These are phyloP conservation scores for Bolinopsis microptera DNA, from an alignment of 37 sponge, comb jelly and placozoan genomes.

Conservation along the genomic window DNA sequence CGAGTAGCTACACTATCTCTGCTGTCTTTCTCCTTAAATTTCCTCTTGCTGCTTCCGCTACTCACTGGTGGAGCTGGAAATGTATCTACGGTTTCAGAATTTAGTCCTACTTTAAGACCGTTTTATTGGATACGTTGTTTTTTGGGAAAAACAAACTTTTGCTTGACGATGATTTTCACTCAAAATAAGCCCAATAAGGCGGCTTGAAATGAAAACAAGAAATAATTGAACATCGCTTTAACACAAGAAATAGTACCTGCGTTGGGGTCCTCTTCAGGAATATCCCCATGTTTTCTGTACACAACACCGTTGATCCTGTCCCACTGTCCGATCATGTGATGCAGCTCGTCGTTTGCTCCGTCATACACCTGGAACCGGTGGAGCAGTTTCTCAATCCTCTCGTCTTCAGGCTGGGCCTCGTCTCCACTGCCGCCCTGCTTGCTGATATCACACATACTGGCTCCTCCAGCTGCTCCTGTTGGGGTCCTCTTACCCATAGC, in stretches of 20 bases:
- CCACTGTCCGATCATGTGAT: constrained; percentile 77
- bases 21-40: constrained; percentile 64
- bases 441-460: constrained; percentile 59
- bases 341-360: constrained; percentile 36
- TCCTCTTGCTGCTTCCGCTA: constrained; percentile 61
- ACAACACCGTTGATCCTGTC: constrained; percentile 72
- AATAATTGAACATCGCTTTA: background rate
- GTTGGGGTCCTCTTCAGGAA: constrained; percentile 39
- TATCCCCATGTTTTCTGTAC: constrained; percentile 32
- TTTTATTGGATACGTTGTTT: background rate
- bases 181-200: too few relatives aligned
- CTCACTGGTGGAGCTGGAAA: constrained; percentile 60
- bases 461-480: constrained; percentile 1
- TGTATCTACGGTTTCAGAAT: constrained; percentile 5
- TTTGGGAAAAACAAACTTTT: too few relatives aligned
- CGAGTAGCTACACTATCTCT: constrained; percentile 58
- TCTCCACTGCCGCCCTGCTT: constrained; percentile 44
- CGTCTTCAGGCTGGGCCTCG: constrained; percentile 18
- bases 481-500: constrained; percentile 64
- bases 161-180: too few relatives aligned
- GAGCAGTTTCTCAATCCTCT: constrained; percentile 18
- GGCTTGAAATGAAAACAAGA: too few relatives aligned
- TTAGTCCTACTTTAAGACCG: too few relatives aligned
- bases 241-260: constrained; percentile 7
- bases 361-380: constrained; percentile 70